Base-by-base conservation (phyloP, 2,888 invertebrate genomes). In the Dascillus cervinus region DNA sequence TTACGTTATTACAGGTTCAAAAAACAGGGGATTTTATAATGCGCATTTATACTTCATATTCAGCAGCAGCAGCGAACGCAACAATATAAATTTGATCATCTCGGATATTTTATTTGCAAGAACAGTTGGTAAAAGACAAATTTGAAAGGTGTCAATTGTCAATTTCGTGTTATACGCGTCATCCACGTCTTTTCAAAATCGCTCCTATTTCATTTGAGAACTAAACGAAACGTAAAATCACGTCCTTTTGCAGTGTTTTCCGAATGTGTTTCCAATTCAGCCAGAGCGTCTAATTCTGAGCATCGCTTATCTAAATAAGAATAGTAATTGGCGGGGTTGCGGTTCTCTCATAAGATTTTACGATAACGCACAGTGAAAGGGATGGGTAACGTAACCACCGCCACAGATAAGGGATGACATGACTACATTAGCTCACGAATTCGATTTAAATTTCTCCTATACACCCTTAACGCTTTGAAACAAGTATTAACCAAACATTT, bases 391-490 rank as follows among this genome's bases (percentile, higher is more conserved):
- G 49, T 43, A 52, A 50, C 52, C 50, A 42, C 49, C n/a, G n/a
- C n/a, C 48, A 15, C 41, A 50, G 56, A 55, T 56, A 56, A 56
- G 54, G 52, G 50, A 48, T 49, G 53, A 53, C 52, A 53, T 36
- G 52, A 47, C 50, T 54, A 52, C 50, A 55, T 55, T 49, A 47
- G 42, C 43, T 45, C 34, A 44, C 43, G 42, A 50, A 53, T 52
- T 53, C 51, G 52, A 55, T 56, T 56, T 47, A 52, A 52, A 52
- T 53, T 53, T 50, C 47, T 43, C 35, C 23, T 25, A 33, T 31
- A 31, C 29, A 25, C 29, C 12, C 8, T 17, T 17, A 6, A 6
- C 8, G 17, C 17, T n/a, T n/a, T n/a, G n/a, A n/a, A n/a, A n/a
- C n/a, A n/a, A n/a, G n/a, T n/a, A n/a, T n/a, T n/a, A n/a, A n/a